Base-by-base conservation (phyloP, 2,888 invertebrate species). In the Caenorhabditis sulstoni region DNA sequence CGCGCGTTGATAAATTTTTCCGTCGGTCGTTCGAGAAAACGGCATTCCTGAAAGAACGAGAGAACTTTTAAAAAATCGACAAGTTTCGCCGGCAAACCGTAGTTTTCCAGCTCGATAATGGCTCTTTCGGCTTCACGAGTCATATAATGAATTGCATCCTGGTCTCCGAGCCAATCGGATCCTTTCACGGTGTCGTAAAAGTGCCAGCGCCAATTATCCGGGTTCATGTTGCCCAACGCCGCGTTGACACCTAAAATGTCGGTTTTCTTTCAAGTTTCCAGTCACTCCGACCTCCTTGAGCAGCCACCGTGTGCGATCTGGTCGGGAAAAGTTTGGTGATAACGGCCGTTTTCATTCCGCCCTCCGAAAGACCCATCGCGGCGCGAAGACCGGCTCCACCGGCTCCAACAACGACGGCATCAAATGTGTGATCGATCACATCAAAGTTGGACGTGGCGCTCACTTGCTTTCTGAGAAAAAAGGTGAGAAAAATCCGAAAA, bases 101-200 rank as follows among this genome's bases (percentile, higher is more conserved):
- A 93, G 87, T 93, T 93, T 87, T 93, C 93, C 67, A 93, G 89
- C 91, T 90, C 90, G 45, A 81, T 94, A 61, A 86, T 90, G 71
- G 92, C 91, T 76, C 91, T 90, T 5, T 92, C 92, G 1, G 92
- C 92, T 83, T 92, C 92, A 78, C 92, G 93, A 1, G 97, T 95
- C 95, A 99, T 95, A 92, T 97, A 98, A 91, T 98, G 97, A 88
- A 99, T 99, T 64, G 98, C 98, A 92, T 99, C 96, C 92, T 96
- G 90, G 91, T 97, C 97, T 85, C 97, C 97, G 35, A 98, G 93
- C 97, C 97, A 97, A 93, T 99, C 99, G 59, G 97, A 97, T 39
- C 86, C 98, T 81, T 90, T 90, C 68, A 90, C 90, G 8, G 90
- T 90, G 73, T 90, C 91, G 88, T 92, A 97, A 95, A 98, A 97